Evolutionary conservation across 2,888 invertebrate genomes (phyloP), one percentile per base, ranked within the genome.

Genomic region (Thymelicus lineola): DNA sequence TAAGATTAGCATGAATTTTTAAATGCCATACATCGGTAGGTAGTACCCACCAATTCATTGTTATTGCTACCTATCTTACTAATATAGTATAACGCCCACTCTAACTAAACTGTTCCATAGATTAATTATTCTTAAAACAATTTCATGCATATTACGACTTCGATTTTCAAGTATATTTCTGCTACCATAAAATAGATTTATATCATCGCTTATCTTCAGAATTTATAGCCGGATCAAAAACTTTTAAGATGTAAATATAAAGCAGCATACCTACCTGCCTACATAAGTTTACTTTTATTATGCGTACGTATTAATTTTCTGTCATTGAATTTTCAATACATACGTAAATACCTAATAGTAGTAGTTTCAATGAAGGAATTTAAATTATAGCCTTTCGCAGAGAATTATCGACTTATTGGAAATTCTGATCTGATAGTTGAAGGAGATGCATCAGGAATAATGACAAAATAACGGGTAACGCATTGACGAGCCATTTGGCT

Each of bases 361-460:
- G n/a, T 28, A 28, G 20, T 17, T 63, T 58, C 58, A 36, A 64
- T 55, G 57, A 64, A 48, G 69, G 38, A 65, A 70, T 70, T 67
- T 69, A 64, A 71, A 75, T 63, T 70, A 63, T 60, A 69, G 64
- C 48, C 17, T 46, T 73, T 72, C 70, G 73, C 72, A 58, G 66
- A 75, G 70, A 74, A 72, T 71, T 66, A 71, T 72, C 65, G 60
- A 68, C 73, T 72, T 68, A 65, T 75, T 77, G 70, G 67, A 73
- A 74, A 76, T 76, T 75, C 75, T 63, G 65, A 73, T 71, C 70
- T 62, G 68, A 73, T 74, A 72, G 73, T 72, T 65, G 70, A 69
- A 71, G 58, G 72, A 73, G 75, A 75, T 76, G 77, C 75, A 73
- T 72, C 69, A 71, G 73, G 76, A 77, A 77, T 76, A 77, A 72